Conservation (phyloP, 2,113 vertebrate species). For the Charina bottae region DNA sequence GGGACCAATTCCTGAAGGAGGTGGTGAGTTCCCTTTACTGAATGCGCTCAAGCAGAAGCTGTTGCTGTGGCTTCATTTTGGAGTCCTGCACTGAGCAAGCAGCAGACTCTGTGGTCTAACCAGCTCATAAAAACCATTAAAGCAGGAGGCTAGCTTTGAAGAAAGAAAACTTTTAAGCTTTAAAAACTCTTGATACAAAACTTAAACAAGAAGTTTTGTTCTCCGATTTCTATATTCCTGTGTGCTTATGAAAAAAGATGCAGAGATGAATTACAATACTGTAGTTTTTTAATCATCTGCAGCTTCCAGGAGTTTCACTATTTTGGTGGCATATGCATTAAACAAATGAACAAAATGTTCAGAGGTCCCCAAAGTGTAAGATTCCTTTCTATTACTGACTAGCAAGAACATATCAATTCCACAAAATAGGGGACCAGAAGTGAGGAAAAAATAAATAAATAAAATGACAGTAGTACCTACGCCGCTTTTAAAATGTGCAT, state of each 20-base stretch:
- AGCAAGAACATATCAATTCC: not conserved
- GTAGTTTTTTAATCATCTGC: not conserved
- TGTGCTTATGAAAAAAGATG: not conserved
- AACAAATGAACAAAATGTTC: too few relatives aligned
- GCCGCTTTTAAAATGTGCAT: fast-evolving
- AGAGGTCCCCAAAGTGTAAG: too few relatives aligned
- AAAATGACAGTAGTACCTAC: not conserved
- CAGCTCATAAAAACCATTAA: not conserved
- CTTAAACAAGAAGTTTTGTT: not conserved
- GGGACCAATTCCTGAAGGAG: not conserved
- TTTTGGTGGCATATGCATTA: too few relatives aligned
- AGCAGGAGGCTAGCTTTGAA: not conserved
- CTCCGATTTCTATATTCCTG: not conserved
- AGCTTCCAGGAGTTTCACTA: not conserved
- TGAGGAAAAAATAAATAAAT: not conserved
- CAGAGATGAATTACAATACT: not conserved
- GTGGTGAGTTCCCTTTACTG: not conserved
- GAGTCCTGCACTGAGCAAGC: not conserved
- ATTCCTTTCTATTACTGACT: not conserved
- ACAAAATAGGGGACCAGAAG: too few relatives aligned
- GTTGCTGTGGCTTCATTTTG: not conserved
- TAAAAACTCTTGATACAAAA: not conserved
- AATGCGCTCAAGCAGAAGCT: not conserved
- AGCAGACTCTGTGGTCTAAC: not conserved
- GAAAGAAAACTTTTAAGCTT: not conserved